A percentile compares a stretch with the other conserved stretches of the same genome.
phyloP scores from a whole-genome alignment of 2,797 vertebrate genomes.

The Clarias laeviceps region DNA sequence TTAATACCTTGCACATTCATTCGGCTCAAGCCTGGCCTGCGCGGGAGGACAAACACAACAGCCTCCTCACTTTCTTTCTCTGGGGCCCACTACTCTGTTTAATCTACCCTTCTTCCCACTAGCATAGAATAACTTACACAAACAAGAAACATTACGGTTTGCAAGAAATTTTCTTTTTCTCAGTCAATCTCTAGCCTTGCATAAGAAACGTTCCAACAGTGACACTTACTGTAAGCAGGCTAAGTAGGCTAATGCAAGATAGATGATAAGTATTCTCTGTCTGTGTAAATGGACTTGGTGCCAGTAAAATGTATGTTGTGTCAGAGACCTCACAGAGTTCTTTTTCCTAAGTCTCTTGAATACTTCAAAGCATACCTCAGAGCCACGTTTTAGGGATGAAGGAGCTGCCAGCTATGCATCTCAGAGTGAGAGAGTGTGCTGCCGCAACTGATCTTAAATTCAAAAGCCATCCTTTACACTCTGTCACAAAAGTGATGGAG shows the following conservation, averaged over 20 bases:
- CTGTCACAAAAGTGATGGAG: constrained; percentile 59
- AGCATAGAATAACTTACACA: constrained; percentile 4
- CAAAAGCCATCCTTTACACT: constrained; percentile 56
- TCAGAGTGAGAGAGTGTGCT: constrained; percentile 47
- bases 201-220: constrained; percentile 10
- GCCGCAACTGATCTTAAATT: constrained; percentile 58
- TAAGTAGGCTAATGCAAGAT: constrained; percentile 36
- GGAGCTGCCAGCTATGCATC: constrained; percentile 55
- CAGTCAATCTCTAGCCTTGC: not conserved
- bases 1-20: constrained; percentile 79
- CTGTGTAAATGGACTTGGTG: constrained; percentile 46
- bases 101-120: constrained; percentile 15
- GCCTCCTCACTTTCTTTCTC: constrained; percentile 53
- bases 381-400: constrained; percentile 56
- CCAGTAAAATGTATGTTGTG: constrained; percentile 49
- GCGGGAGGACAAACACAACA: constrained; percentile 75
- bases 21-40: constrained; percentile 69
- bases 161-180: not conserved
- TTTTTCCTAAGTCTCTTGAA: constrained; percentile 46
- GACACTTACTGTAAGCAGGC: constrained; percentile 23
- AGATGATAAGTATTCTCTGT: constrained; percentile 43
- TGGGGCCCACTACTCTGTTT: constrained; percentile 27
- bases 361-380: constrained; percentile 50
- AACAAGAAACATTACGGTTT: constrained; percentile 2
- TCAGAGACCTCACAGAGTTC: constrained; percentile 41